phyloP scores from a whole-genome alignment of 2,797 vertebrate species.

The Cossypha caffra region DNA sequence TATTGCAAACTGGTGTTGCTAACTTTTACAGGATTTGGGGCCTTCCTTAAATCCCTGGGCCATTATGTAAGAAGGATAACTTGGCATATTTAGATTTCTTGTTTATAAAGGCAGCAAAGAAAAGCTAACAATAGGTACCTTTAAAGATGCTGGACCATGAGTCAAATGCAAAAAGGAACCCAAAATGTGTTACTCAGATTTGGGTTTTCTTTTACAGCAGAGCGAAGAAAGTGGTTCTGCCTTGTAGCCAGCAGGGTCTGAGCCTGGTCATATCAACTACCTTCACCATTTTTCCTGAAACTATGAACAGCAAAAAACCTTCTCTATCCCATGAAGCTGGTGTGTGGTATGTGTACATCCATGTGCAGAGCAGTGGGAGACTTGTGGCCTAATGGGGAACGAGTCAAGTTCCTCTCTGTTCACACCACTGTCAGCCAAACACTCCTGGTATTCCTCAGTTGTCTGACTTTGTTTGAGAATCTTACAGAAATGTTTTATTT shows the following conservation, averaged over 20 bases:
- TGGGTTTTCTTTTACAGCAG: neutral
- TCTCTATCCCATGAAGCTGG: neutral
- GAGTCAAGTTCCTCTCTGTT: neutral
- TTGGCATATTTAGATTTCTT: neutral
- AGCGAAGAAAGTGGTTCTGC: neutral
- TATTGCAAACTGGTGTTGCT: neutral
- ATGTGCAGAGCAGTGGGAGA: neutral
- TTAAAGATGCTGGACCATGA: neutral
- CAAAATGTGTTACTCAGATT: neutral
- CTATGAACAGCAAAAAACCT: neutral
- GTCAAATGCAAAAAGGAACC: neutral
- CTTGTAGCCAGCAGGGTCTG: neutral
- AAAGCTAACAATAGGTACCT: neutral
- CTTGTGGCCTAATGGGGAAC: neutral
- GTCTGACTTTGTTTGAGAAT: neutral
- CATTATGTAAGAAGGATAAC: neutral
- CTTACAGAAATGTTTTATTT: neutral
- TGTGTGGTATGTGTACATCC: rapidly evolving
- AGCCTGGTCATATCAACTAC: neutral
- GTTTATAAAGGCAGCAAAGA: neutral
- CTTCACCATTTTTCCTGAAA: neutral
- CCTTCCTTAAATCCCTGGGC: neutral
- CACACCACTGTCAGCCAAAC: neutral
- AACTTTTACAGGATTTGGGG: neutral
- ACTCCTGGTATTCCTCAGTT: neutral